Base-by-base conservation (phyloP, 2,797 vertebrate species). In the Diplodus puntazzo region DNA sequence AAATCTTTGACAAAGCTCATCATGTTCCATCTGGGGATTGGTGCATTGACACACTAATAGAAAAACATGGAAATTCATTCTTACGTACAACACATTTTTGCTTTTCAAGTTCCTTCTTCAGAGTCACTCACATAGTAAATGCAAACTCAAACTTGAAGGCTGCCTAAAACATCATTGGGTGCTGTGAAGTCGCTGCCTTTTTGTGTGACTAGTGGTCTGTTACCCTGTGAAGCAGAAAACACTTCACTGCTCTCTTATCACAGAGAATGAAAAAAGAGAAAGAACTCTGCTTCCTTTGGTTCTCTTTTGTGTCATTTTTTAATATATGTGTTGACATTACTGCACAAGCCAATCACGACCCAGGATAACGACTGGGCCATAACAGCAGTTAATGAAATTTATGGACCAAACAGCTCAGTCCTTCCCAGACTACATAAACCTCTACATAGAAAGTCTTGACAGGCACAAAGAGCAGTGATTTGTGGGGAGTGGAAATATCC, bases 381-480 rank as follows among this genome's bases (percentile, higher is more conserved):
- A 17, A 25, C 2, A 16, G 48, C 52, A 64, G 9, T 46, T 48
- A 69, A 59, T 21, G 2, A 65, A 39, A 16, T 64, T 18, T 52
- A 62, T 62, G 21, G 2, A 34, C 3, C 42, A 3, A 25, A 23
- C 45, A 30, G 25, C 45, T 30, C 5, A 21, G 50, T 21, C 39
- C 23, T 10, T 17, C 58, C 11, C 16, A 53, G 14, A 43, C 43
- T 30, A 45, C 27, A 65, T 39, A 39, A 77, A 58, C 18, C 21
- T 34, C 43, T 20, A 68, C 20, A 71, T 3, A 49, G 23, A 58
- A 69, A 64, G 43, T 21, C 45, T 20, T 39, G 39, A 54, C 30
- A 6, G 49, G 10, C 43, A 66, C 43, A 73, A 61, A 57, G 45
- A 70, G 27, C 23, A 43, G 65, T 27, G 27, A 60, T 59, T 72